Evolutionary conservation across 2,113 vertebrate genomes (phyloP), one percentile per base, ranked within the genome.

Genomic region (Embiotoca jacksoni): DNA sequence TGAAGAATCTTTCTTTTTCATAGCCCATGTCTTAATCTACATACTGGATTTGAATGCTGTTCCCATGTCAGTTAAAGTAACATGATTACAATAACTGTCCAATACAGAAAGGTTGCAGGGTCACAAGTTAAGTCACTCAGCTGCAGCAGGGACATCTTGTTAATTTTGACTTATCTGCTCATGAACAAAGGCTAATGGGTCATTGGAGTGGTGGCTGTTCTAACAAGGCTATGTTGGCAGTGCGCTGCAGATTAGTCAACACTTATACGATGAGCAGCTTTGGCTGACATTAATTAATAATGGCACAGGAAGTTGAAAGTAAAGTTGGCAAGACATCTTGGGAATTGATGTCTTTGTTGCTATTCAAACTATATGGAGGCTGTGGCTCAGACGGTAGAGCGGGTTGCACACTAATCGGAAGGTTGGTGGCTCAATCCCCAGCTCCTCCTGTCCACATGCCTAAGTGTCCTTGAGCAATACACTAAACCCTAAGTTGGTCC

Each of bases 281-380:
- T 64, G 32, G 46, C 60, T 85, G 78, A 80, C 64, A 3, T 33
- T 81, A 70, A 87, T 90, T 78, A 47, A 66, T 79, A 80, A 54
- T 57, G 68, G 35, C 83, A 70, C 2, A 30, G 23, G 50, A 69
- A 36, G 39, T 66, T 75, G 31, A 31, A 32, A 84, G 87, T 31
- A 86, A 88, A 83, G 44, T 70, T 85, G 74, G 64, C 31, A 66
- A 36, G 54, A 55, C 63, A 65, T 77, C 66, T 11, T 78, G 78
- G 75, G 78, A 81, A 60, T 41, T 67, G 54, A 11, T 72, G 35
- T 71, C 72, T 74, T 78, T 82, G 59, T 56, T 53, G 10, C n/a
- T 70, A 5, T 74, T 80, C 66, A 58, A 63, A 64, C n/a, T 49
- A 49, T 73, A 23, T 7, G 10, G 3, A 23, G 23, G 23, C 23